Evolutionary conservation across 2,113 vertebrate genomes (phyloP), one percentile per base, ranked within the genome.

Genomic region (Empidonax traillii): DNA sequence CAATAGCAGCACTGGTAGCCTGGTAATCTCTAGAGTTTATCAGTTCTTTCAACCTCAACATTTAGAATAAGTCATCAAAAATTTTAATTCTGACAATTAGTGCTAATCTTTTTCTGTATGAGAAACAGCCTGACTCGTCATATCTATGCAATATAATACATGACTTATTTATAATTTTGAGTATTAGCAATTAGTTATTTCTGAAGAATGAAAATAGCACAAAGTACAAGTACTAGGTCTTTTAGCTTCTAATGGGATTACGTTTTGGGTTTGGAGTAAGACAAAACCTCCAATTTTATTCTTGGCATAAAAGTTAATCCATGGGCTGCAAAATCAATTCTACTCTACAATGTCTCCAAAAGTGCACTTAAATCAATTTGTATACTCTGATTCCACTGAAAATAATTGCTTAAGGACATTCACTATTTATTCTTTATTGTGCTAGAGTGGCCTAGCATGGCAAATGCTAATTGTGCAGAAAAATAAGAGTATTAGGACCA

Each of bases 291-390:
- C 55, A 84, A 2, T 78, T 58, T 86, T 74, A 83, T 33, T 91
- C 96, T 96, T 98, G 97, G 96, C 94, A 94, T 91, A 85, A 89
- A 96, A 96, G 94, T 91, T 95, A 94, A 95, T 91, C 85, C 94
- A 63, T 30, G 27, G 84, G 65, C 67, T 41, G 24, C 80, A 86
- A 84, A 97, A 97, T 98, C 97, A 97, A 98, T 98, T 94, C 95
- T 74, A 88, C 58, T 85, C 73, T 94, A 90, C 65, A 80, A 69
- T 71, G 76, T 55, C 86, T 98, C 97, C 97, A 98, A 97, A 98
- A 98, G 93, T 80, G 94, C 94, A 98, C 97, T 98, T 97, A 97
- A 95, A 96, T 97, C 95, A 98, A 97, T 98, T 97, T 96, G 93
- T 90, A 84, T 84, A 77, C 63, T 91, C 73, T 83, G 81, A 86